These are phyloP conservation scores for Crotophaga sulcirostris DNA, from an alignment of 2,113 vertebrate genomes.

Conservation along the genomic window DNA sequence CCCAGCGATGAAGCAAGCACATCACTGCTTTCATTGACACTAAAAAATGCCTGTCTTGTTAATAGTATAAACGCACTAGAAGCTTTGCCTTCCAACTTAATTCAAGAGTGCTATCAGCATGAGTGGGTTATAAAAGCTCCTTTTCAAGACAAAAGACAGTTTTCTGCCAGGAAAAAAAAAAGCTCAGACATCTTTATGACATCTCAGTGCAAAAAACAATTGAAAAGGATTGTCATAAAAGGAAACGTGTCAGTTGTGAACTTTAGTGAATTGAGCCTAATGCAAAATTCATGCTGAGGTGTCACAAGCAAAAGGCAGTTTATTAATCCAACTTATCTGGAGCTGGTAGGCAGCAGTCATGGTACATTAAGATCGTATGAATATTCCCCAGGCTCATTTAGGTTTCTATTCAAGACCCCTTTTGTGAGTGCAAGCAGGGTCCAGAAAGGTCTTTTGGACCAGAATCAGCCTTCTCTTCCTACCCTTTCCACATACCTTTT, in stretches of 20 bases:
- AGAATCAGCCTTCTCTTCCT: neutral
- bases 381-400: conserved; percentile 33
- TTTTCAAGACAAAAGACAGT: conserved; percentile 61
- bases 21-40: neutral
- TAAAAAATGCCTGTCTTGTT: conserved; percentile 49
- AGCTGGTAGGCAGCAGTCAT: conserved; percentile 31
- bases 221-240: conserved; percentile 49
- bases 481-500: neutral
- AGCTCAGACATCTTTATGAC: conserved; percentile 38
- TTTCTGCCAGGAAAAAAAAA: conserved; percentile 11
- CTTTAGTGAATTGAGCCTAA: conserved; percentile 60
- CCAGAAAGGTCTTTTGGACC: neutral
- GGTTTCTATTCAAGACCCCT: neutral
- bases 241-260: conserved; percentile 54
- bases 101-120: neutral
- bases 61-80: conserved; percentile 39
- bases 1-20: neutral
- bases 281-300: conserved; percentile 65
- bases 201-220: conserved; percentile 27
- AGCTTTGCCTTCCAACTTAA: conserved; percentile 44
- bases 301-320: conserved; percentile 49
- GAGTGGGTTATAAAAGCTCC: conserved; percentile 53
- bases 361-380: neutral
- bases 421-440: neutral
- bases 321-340: conserved; percentile 51